Evolutionary conservation across 37 sponge, comb jelly and placozoan genomes (phyloP), one percentile per base, ranked within the genome.

Genomic region (Dysidea cf. avara): DNA sequence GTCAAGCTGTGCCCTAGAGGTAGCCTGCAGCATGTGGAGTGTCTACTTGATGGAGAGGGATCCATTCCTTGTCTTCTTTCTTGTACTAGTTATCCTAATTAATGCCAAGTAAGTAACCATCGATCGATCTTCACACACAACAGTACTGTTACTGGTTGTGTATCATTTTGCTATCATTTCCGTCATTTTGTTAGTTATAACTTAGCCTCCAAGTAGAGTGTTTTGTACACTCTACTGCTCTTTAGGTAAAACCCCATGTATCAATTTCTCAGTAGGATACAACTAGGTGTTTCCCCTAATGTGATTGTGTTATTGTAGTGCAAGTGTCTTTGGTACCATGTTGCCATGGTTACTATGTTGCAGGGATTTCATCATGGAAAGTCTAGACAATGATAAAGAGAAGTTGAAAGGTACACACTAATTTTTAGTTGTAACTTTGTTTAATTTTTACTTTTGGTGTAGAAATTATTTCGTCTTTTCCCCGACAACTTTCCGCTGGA

Each of bases 21-120:
- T 89, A 26, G 40, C 76, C 30, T 52, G 51, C 21, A 66, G 79
- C 1, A 34, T 96, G 67, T 96, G 96, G 96, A 91, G 89, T 28
- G 61, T 68, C 39, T 96, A 96, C 76, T 48, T 96, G 48, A 38
- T 83, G 24, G 87, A 92, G 52, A 74, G 80, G 34, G 93, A 96
- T 56, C 96, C 96, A 21, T 96, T 96, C 77, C 72, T 92, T 21
- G 69, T 92, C 55, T 92, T 96, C 76, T 96, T 92, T 66, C 81
- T 96, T 2, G 81, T 84, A 16, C 83, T 96, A 0, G 96, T 96
- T n/a, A 85, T 92, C 75, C 63, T 92, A 14, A 64, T 92, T 24
- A 96, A 96, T 71, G 90, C 96, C 11, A 96, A 92, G 90, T 92
- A 57, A 81, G 89, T 16, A 7, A n/a, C n/a, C n/a, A n/a, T n/a